phyloP scores from a whole-genome alignment of 1,140 invertebrate species.

The Thrips palmi region DNA sequence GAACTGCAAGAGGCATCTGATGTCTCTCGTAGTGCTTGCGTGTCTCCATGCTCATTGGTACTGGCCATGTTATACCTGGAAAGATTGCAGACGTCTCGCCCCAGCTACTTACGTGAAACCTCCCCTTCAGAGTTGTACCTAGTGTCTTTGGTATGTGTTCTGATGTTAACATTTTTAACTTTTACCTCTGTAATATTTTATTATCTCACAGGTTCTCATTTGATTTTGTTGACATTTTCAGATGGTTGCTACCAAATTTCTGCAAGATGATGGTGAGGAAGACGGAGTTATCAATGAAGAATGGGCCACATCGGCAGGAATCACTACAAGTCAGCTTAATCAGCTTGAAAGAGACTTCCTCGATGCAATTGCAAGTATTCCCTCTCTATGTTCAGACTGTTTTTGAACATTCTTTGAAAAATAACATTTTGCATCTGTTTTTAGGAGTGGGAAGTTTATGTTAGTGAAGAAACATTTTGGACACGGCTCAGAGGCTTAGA shows the following conservation, averaged over 20 bases:
- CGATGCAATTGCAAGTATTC: conserved; percentile 59
- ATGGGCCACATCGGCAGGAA: conserved; percentile 66
- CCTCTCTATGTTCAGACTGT: neutral
- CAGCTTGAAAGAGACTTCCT: conserved; percentile 75
- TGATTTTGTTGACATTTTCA: conserved; percentile 27
- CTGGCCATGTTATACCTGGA: conserved; percentile 76
- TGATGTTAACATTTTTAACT: conserved; percentile 4
- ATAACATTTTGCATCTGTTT: conserved; percentile 16
- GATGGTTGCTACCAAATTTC: conserved; percentile 91
- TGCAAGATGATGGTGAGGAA: conserved; percentile 79
- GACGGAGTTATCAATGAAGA: conserved; percentile 74
- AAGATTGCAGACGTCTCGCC: conserved; percentile 57
- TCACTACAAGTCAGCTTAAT: conserved; percentile 58
- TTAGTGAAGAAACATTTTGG: conserved; percentile 50
- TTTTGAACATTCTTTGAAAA: conserved; percentile 9
- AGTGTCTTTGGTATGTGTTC: conserved; percentile 61
- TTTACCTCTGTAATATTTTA: conserved; percentile 9
- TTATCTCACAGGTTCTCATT: neutral
- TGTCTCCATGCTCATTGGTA: conserved; percentile 68
- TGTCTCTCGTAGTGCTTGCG: conserved; percentile 57
- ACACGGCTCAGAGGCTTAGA: conserved; percentile 46
- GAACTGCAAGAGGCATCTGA: conserved; percentile 59
- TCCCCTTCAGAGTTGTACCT: conserved; percentile 80
- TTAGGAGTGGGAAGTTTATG: conserved; percentile 70
- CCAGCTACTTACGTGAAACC: conserved; percentile 59